These are phyloP conservation scores for Metopia argyrocephala DNA, from an alignment of 2,888 invertebrate genomes.

Conservation along the genomic window DNA sequence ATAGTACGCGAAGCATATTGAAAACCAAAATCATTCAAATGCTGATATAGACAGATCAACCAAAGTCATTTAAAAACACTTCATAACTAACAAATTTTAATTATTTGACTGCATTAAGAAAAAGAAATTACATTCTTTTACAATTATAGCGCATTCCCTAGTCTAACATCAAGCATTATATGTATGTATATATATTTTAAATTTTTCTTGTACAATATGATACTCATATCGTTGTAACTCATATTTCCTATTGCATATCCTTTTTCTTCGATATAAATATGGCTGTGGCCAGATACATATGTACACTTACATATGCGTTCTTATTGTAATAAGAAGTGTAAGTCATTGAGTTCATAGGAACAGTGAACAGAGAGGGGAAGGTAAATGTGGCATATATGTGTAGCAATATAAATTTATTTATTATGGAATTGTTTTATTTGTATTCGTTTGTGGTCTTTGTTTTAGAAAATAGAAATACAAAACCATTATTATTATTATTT, in stretches of 20 bases:
- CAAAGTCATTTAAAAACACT: no score
- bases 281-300: not conserved
- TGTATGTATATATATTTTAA: no score
- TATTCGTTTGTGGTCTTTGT: slow-evolving; percentile 49
- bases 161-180: no score
- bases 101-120: no score
- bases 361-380: not conserved
- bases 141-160: no score
- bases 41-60: no score
- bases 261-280: not conserved
- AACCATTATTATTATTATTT: slow-evolving; percentile 55
- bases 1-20: no score
- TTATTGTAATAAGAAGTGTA: not conserved
- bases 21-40: no score
- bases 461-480: slow-evolving; percentile 38
- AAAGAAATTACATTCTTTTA: no score
- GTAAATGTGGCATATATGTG: slow-evolving; percentile 7
- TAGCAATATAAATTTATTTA: no score
- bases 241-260: slow-evolving; percentile 5
- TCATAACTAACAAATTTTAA: no score
- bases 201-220: no score
- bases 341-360: not conserved
- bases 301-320: not conserved
- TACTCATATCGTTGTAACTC: slow-evolving; percentile 33
- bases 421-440: slow-evolving; percentile 40